Conservation (phyloP, 2,797 vertebrate species). For the Gymnoscopelus microlampas region DNA sequence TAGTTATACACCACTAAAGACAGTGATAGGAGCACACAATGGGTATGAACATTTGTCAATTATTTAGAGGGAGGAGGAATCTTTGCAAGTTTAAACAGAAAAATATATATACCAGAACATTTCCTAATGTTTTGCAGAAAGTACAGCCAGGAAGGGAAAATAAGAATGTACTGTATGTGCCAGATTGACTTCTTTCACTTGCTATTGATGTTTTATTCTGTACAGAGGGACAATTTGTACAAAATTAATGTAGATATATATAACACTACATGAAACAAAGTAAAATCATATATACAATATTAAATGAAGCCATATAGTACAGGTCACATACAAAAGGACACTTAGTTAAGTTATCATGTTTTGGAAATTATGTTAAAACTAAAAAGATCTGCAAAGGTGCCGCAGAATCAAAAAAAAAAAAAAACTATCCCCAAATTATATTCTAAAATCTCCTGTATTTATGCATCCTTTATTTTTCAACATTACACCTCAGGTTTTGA, state of each 20-base stretch:
- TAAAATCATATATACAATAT: constrained; percentile 99
- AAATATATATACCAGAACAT: constrained; percentile 81
- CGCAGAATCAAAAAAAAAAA: constrained; percentile 85
- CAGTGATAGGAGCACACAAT: constrained; percentile 89
- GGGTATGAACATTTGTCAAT: constrained; percentile 87
- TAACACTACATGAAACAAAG: constrained; percentile 97
- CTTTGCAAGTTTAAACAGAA: constrained; percentile 84
- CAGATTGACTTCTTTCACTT: constrained; percentile 90
- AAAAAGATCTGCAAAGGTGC: constrained; percentile 77
- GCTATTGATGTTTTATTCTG: constrained; percentile 94
- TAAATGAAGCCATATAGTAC: constrained; percentile 95
- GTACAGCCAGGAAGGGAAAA: constrained; percentile 83
- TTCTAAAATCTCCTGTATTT: constrained; percentile 63
- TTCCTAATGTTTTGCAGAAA: constrained; percentile 81
- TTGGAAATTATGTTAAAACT: constrained; percentile 84
- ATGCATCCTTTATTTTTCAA: constrained; percentile 63
- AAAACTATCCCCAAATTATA: constrained; percentile 79
- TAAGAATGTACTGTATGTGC: constrained; percentile 87
- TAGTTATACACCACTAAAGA: constrained; percentile 89
- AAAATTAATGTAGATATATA: constrained; percentile 99
- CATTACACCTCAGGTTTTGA: constrained; percentile 64
- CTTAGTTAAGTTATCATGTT: constrained; percentile 89
- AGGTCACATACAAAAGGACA: constrained; percentile 98
- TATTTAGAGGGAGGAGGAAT: constrained; percentile 82
- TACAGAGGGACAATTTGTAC: constrained; percentile 99